A percentile compares a stretch with the other conserved stretches of the same genome.
Evolutionary conservation across 2,888 invertebrate species (phyloP).

Genomic region (Pterostichus niger): DNA sequence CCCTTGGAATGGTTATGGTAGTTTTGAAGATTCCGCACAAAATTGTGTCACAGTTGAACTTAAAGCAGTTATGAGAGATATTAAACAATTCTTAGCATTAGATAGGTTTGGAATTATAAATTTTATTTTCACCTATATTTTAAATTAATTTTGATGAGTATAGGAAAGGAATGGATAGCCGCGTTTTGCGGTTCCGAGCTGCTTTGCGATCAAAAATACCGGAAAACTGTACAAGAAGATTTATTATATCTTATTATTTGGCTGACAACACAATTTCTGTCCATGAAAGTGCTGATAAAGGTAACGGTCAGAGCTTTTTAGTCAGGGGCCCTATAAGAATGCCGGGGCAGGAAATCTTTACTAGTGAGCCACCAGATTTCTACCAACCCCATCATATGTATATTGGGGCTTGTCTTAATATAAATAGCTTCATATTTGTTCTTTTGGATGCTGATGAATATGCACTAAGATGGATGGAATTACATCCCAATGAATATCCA

Average conservation of each 20-base stretch:
- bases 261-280: conserved; percentile 92
- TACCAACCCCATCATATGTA: conserved; percentile 91
- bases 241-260: conserved; percentile 90
- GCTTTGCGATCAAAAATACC: conserved; percentile 86
- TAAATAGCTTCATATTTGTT: conserved; percentile 89
- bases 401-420: conserved; percentile 88
- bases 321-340: conserved; percentile 85
- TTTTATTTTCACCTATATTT: neutral
- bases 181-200: conserved; percentile 89
- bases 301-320: conserved; percentile 80
- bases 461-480: conserved; percentile 92
- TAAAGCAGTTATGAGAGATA: conserved; percentile 87
- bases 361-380: conserved; percentile 85
- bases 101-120: conserved; percentile 80
- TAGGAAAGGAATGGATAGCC: conserved; percentile 86
- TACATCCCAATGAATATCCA: conserved; percentile 86
- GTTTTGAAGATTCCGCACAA: conserved; percentile 92
- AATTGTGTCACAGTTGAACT: conserved; percentile 91
- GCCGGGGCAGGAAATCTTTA: conserved; percentile 86
- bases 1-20: conserved; percentile 95
- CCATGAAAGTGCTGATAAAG: conserved; percentile 87
- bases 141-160: conserved; percentile 62
- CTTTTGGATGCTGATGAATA: conserved; percentile 92
- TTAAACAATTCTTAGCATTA: conserved; percentile 88
- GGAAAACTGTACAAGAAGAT: conserved; percentile 83